These are phyloP conservation scores for Orbicella faveolata DNA, from an alignment of 64 coral and sea anemone species.

Conservation along the genomic window DNA sequence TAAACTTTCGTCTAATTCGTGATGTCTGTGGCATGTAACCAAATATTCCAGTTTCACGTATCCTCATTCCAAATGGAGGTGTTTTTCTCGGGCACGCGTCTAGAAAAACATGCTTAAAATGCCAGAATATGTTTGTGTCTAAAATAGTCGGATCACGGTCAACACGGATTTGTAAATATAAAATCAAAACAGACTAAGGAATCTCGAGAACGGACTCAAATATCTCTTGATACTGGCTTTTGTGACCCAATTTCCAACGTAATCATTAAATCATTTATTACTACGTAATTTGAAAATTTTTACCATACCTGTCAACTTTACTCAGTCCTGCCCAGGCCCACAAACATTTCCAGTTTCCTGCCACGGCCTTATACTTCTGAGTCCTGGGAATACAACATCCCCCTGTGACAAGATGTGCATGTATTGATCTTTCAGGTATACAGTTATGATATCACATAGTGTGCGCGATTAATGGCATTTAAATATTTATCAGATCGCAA, in stretches of 20 bases:
- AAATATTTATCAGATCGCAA: too few relatives aligned
- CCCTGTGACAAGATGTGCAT: neutral
- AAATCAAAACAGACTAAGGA: neutral
- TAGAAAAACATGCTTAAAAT: too few relatives aligned
- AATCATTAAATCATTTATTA: too few relatives aligned
- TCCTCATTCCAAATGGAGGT: too few relatives aligned
- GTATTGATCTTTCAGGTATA: neutral
- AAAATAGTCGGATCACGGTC: too few relatives aligned
- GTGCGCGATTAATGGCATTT: neutral
- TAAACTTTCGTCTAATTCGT: too few relatives aligned
- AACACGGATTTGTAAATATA: too few relatives aligned
- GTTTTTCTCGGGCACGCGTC: too few relatives aligned
- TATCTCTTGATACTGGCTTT: neutral
- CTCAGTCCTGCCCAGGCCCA: slow-evolving; percentile 40
- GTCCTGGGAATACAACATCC: slow-evolving; percentile 38
- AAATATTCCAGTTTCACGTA: too few relatives aligned
- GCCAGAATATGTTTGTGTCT: too few relatives aligned
- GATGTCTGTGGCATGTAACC: too few relatives aligned
- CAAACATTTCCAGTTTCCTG: slow-evolving; percentile 12
- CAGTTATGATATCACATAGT: neutral
- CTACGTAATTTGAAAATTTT: neutral
- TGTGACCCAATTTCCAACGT: neutral
- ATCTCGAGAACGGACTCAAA: neutral
- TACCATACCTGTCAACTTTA: slow-evolving; percentile 40
- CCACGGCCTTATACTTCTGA: slow-evolving; percentile 31